Evolutionary conservation across 2,113 vertebrate genomes (phyloP).

Genomic region (Heptranchias perlo): DNA sequence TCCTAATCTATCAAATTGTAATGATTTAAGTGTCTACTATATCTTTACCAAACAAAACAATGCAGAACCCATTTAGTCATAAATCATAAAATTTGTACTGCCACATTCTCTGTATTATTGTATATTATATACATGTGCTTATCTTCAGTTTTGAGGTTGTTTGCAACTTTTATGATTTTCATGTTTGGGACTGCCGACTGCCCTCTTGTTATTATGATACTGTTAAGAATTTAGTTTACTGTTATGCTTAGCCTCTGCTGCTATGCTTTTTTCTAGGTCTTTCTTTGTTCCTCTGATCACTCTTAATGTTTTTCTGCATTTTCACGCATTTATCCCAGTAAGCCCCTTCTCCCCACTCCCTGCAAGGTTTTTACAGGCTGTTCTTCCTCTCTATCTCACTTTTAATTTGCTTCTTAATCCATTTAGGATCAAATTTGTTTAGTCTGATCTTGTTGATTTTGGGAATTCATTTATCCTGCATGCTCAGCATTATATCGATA

Average conservation of each 20-base stretch:
- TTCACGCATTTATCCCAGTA: background rate
- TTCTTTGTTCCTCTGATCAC: background rate
- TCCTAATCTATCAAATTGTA: background rate
- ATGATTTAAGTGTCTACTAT: background rate
- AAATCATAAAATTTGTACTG: background rate
- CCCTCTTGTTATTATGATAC: no score
- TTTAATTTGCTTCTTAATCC: background rate
- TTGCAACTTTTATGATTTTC: no score
- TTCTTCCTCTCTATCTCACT: background rate
- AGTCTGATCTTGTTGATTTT: background rate
- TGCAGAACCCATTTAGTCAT: background rate
- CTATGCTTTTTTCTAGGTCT: background rate
- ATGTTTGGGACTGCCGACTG: no score
- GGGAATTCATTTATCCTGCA: background rate
- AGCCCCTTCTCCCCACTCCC: background rate
- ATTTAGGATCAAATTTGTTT: background rate
- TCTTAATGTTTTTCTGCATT: background rate
- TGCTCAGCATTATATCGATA: background rate
- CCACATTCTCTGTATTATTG: no score
- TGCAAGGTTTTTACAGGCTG: background rate
- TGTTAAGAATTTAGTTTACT: background rate
- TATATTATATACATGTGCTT: background rate
- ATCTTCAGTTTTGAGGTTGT: no score
- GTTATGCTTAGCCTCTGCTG: background rate
- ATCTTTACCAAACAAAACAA: background rate